Evolutionary conservation across 2,888 invertebrate species (phyloP).

Genomic region (Galerucella nymphaeae): DNA sequence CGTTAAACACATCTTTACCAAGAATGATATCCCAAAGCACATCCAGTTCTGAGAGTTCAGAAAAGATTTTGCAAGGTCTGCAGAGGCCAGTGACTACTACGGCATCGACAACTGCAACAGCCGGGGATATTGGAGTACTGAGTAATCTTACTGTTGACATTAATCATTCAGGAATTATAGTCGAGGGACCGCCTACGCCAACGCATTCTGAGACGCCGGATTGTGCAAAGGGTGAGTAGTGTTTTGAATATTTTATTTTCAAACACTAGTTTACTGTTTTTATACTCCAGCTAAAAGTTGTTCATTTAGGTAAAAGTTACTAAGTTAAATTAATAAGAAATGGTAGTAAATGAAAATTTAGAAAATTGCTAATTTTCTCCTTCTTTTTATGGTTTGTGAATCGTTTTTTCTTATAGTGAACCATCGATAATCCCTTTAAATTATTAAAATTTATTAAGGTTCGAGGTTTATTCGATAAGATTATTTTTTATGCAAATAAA

Average conservation of each 20-base stretch:
- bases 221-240: conserved; percentile 72
- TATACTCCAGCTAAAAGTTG: too few species aligned
- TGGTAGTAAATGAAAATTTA: too few species aligned
- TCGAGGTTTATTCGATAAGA: too few species aligned
- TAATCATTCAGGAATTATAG: conserved; percentile 59
- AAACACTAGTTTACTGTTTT: too few species aligned
- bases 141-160: conserved; percentile 69
- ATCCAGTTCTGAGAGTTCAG: conserved; percentile 44
- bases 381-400: too few species aligned
- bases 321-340: too few species aligned
- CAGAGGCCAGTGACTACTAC: conserved; percentile 36
- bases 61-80: conserved; percentile 51
- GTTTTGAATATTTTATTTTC: background rate
- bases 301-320: too few species aligned
- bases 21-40: conserved; percentile 67
- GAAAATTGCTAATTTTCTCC: too few species aligned
- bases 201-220: conserved; percentile 80
- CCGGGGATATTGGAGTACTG: conserved; percentile 54
- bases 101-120: conserved; percentile 19
- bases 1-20: conserved; percentile 61
- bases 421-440: too few species aligned
- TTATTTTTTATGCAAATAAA: too few species aligned
- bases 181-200: conserved; percentile 80
- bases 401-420: too few species aligned
- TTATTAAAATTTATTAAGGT: too few species aligned